Evolutionary conservation across 2,888 invertebrate genomes (phyloP).

Genomic region (Drosophila lacicola): DNA sequence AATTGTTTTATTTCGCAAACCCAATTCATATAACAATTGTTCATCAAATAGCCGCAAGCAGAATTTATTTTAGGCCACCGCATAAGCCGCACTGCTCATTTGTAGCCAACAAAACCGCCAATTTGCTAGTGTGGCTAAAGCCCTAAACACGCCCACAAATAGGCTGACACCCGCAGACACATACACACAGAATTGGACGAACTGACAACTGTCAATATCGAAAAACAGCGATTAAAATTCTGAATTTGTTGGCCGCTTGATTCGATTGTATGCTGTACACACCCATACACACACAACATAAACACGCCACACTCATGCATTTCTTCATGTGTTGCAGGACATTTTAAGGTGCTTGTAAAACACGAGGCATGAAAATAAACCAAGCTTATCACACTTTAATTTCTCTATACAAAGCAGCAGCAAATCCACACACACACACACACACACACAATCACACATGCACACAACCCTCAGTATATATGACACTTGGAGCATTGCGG

Average conservation of each 20-base stretch:
- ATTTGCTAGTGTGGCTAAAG: constrained; percentile 60
- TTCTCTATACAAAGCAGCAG: constrained; percentile 44
- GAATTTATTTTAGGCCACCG: constrained; percentile 68
- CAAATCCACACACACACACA: background rate
- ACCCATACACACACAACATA: constrained; percentile 6
- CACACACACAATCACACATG: background rate
- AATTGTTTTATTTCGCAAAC: constrained; percentile 61
- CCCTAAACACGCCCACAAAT: constrained; percentile 48
- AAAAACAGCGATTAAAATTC: constrained; percentile 29
- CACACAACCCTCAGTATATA: constrained; percentile 28
- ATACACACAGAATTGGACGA: background rate
- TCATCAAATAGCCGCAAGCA: constrained; percentile 69
- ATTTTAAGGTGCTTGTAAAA: constrained; percentile 57
- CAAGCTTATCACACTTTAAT: constrained; percentile 76
- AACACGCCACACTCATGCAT: background rate
- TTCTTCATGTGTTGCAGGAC: constrained; percentile 14
- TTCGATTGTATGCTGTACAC: constrained; percentile 33
- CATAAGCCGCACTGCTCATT: constrained; percentile 66
- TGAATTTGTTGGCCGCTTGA: constrained; percentile 20
- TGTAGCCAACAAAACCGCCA: constrained; percentile 76
- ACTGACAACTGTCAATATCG: constrained; percentile 42
- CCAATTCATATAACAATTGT: constrained; percentile 58
- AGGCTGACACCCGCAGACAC: constrained; percentile 14
- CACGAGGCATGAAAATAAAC: constrained; percentile 60
- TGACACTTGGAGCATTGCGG: constrained; percentile 49